Conservation (phyloP, 2,888 invertebrate genomes). For the Cheilosia impressa region DNA sequence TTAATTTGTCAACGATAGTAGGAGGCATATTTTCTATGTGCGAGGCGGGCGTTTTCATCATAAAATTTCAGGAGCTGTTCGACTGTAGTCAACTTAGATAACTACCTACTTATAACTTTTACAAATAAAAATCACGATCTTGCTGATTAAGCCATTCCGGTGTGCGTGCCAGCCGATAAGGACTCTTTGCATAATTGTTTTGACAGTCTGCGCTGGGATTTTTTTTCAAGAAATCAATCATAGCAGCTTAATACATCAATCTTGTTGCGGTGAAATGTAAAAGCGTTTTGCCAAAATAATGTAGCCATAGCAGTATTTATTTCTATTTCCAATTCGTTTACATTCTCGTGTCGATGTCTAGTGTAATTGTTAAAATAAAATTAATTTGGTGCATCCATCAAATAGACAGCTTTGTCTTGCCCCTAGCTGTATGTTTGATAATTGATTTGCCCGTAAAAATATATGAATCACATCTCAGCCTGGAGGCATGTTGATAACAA, state of each 20-base stretch:
- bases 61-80: neutral
- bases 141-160: conserved; percentile 18
- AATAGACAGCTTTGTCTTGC: conserved; percentile 54
- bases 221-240: conserved; percentile 61
- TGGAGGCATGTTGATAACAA: conserved; percentile 19
- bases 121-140: neutral
- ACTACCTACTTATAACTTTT: neutral
- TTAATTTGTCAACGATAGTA: too few relatives aligned
- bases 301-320: conserved; percentile 18
- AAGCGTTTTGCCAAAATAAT: conserved; percentile 35
- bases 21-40: too few relatives aligned
- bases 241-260: conserved; percentile 50
- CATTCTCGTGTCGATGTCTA: conserved; percentile 36
- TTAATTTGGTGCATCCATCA: conserved; percentile 71
- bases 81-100: neutral
- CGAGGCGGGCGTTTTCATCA: too few relatives aligned
- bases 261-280: conserved; percentile 47
- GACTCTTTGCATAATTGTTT: conserved; percentile 44
- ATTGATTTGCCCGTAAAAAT: conserved; percentile 42
- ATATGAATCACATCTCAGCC: conserved; percentile 32
- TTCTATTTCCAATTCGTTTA: conserved; percentile 22
- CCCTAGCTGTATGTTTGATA: conserved; percentile 27
- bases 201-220: conserved; percentile 17
- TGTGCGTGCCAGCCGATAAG: neutral
- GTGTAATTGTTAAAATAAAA: conserved; percentile 59